phyloP scores from a whole-genome alignment of 2,113 vertebrate genomes.

The Lates calcarifer region DNA sequence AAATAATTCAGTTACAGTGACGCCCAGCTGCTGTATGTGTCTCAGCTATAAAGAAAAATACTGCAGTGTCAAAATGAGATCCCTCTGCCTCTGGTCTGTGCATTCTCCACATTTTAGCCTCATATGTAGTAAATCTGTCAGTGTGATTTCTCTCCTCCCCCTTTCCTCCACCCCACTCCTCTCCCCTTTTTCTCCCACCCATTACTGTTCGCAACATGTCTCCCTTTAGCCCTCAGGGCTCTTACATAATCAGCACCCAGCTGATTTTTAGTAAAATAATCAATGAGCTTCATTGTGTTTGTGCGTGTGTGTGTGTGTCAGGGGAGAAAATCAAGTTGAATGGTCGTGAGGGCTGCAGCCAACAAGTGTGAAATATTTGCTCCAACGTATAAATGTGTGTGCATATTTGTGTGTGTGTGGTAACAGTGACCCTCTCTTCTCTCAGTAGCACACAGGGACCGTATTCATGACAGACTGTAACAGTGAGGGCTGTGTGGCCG shows the following conservation, averaged over 20 bases:
- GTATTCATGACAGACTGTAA: conserved; percentile 62
- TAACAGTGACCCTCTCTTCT: conserved; percentile 43
- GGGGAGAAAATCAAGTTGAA: conserved; percentile 39
- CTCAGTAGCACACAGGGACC: conserved; percentile 48
- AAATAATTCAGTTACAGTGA: neutral
- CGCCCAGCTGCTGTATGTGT: neutral
- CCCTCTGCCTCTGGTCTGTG: neutral
- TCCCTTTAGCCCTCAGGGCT: conserved; percentile 38
- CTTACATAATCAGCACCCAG: conserved; percentile 76
- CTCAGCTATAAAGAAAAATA: neutral
- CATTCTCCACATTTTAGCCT: conserved; percentile 44
- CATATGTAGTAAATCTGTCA: conserved; percentile 45
- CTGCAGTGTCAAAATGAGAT: conserved; percentile 25
- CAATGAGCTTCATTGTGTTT: conserved; percentile 70
- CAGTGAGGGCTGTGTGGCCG: conserved; percentile 50
- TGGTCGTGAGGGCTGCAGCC: conserved; percentile 37
- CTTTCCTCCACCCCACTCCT: neutral
- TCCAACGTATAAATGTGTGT: conserved; percentile 48
- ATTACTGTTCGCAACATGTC: conserved; percentile 10
- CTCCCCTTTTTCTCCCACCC: too few species aligned
- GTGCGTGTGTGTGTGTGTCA: conserved; percentile 26
- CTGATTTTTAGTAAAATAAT: conserved; percentile 73
- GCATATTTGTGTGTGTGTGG: conserved; percentile 4
- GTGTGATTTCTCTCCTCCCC: neutral
- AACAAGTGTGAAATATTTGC: conserved; percentile 61